Base-by-base conservation (phyloP, 2,888 invertebrate species). In the Stramonita haemastoma region DNA sequence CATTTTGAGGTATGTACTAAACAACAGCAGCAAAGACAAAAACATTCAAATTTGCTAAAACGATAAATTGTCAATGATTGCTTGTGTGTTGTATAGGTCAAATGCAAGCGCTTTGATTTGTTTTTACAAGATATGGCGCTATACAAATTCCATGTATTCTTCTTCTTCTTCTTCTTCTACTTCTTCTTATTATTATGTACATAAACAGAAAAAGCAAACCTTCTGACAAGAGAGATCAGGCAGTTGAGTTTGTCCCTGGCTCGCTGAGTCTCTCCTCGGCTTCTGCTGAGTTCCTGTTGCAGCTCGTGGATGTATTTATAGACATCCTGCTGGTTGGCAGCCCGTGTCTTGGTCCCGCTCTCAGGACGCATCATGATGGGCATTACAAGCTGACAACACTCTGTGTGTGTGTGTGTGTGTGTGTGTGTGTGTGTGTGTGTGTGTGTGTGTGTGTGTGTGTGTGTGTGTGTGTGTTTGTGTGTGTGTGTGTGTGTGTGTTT, bases 171-270 rank as follows among this genome's bases (percentile, higher is more conserved):
- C n/a, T n/a, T n/a, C n/a, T n/a, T n/a, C n/a, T n/a, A n/a, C n/a
- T n/a, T n/a, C n/a, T n/a, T n/a, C n/a, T n/a, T n/a, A n/a, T n/a
- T n/a, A n/a, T n/a, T n/a, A n/a, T n/a, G n/a, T 11, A 87, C 36
- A 87, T 32, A 19, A 87, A 87, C 8, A 77, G 77, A 66, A 60
- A 60, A 46, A 60, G 60, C 34, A 83, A 79, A 95, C 95, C 94
- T 94, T 92, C 94, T 94, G n/a, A 95, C 93, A 15, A 95, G 91
- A 22, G 93, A 92, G 32, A 95, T 93, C 8, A 95, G 92, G 87
- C 94, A 94, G 90, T 93, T 94, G 4, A 95, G 92, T 86, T 94
- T 94, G 84, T 94, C 94, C 2, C 93, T 92, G 0, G 93, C 90
- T 91, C 93, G 92, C 84, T 93, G 90, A 86, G 93, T 93, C 85